A percentile compares a stretch with the other conserved stretches of the same genome.
Conservation (phyloP, 2,888 invertebrate genomes). For the Phengaris alcon region DNA sequence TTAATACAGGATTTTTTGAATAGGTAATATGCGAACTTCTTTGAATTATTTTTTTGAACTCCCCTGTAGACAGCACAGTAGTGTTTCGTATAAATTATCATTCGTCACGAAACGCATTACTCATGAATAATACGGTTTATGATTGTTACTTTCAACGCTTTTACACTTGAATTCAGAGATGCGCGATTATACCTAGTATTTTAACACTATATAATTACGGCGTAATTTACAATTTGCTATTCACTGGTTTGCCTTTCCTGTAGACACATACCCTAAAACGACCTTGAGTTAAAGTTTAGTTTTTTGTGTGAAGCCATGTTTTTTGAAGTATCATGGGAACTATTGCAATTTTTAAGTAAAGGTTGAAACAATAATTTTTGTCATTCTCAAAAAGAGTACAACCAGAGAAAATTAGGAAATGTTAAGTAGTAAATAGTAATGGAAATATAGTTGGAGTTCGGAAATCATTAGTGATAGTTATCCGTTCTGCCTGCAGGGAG, state of each 20-base stretch:
- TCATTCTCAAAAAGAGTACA: not conserved
- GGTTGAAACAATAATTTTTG: not conserved
- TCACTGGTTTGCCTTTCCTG: no score
- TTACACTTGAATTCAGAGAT: not conserved
- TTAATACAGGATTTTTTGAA: no score
- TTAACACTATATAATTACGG: not conserved
- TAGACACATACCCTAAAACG: no score
- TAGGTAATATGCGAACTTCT: not conserved
- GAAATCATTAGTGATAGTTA: slow-evolving; percentile 16
- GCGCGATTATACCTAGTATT: not conserved
- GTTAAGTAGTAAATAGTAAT: not conserved
- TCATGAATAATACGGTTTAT: not conserved
- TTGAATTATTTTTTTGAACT: not conserved
- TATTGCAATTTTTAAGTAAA: not conserved
- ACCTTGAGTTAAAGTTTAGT: no score
- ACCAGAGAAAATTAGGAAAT: not conserved
- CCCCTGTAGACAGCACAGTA: not conserved
- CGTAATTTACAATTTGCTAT: not conserved
- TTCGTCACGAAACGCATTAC: slow-evolving; percentile 5
- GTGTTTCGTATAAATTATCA: not conserved
- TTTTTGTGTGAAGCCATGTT: no score
- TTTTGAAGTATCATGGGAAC: no score
- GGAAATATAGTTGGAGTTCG: not conserved
- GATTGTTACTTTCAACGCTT: slow-evolving; percentile 16
- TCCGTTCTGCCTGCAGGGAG: slow-evolving; percentile 12